phyloP scores from a whole-genome alignment of 2,797 vertebrate genomes.

The Todus mexicanus region DNA sequence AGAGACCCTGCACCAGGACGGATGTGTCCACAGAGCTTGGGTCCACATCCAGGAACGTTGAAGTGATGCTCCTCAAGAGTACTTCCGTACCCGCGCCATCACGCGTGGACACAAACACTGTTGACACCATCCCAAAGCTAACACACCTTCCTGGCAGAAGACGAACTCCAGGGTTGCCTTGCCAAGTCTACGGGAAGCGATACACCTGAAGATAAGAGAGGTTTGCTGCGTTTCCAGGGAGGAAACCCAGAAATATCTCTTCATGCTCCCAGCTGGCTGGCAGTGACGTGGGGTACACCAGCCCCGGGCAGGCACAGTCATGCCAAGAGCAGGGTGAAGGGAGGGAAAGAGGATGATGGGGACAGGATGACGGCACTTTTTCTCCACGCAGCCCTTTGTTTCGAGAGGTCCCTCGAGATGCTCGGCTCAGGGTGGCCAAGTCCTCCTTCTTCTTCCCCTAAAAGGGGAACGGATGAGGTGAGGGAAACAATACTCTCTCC shows the following conservation, averaged over 20 bases:
- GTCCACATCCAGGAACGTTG: background rate
- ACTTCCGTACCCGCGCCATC: background rate
- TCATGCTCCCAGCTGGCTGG: background rate
- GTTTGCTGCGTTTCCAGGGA: background rate
- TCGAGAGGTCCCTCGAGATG: background rate
- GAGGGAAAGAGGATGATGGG: background rate
- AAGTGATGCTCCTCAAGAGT: background rate
- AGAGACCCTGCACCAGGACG: rapidly evolving
- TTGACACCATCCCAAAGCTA: background rate
- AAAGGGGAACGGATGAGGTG: constrained; percentile 14
- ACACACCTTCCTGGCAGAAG: background rate
- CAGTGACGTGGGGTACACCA: rapidly evolving
- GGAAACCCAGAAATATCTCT: background rate
- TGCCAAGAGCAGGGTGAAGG: background rate
- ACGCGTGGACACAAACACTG: rapidly evolving
- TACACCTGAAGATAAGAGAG: background rate
- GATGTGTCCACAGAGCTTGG: background rate
- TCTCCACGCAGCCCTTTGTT: constrained; percentile 4
- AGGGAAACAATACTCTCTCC: constrained; percentile 38
- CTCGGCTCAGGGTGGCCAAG: background rate
- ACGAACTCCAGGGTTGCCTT: background rate
- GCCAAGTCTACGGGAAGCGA: background rate
- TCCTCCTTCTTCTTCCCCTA: constrained; percentile 41
- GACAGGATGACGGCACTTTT: background rate
- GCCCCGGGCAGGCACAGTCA: rapidly evolving